Conservation (phyloP, 2,113 vertebrate genomes). For the Amphiprion percula region DNA sequence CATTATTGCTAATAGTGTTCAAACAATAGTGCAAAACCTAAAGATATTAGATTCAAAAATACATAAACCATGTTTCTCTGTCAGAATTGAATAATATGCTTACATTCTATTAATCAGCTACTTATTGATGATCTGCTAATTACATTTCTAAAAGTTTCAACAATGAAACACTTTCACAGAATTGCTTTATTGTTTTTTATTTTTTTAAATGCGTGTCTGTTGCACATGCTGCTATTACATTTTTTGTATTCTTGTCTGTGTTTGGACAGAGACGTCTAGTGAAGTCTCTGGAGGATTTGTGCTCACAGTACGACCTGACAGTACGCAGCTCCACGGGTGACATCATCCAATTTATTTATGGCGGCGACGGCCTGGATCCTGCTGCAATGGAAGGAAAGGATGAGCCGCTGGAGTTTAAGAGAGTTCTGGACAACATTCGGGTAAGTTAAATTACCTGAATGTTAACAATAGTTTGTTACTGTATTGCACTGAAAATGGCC, state of each 20-base stretch:
- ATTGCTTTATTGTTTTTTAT: neutral
- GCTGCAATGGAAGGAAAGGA: slow-evolving; percentile 98
- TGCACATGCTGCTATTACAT: neutral
- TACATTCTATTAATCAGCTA: no score
- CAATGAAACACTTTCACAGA: no score
- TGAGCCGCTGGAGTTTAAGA: slow-evolving; percentile 95
- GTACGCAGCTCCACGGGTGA: slow-evolving; percentile 97
- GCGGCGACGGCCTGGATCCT: slow-evolving; percentile 96
- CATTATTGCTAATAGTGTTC: neutral
- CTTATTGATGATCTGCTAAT: no score
- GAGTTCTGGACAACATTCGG: slow-evolving; percentile 95
- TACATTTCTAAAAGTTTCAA: no score
- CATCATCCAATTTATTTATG: slow-evolving; percentile 98
- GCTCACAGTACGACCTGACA: slow-evolving; percentile 97
- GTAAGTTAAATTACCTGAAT: slow-evolving; percentile 73
- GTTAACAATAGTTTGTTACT: neutral
- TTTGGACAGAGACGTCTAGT: slow-evolving; percentile 91
- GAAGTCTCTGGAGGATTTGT: slow-evolving; percentile 97
- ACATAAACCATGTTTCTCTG: no score
- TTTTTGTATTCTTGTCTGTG: neutral
- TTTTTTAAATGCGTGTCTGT: neutral
- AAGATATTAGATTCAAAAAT: neutral
- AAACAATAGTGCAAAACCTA: neutral
- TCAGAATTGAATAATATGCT: no score
- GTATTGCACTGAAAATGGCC: no score